Evolutionary conservation across 2,797 vertebrate genomes (phyloP).

Genomic region (Rhinophrynus dorsalis): DNA sequence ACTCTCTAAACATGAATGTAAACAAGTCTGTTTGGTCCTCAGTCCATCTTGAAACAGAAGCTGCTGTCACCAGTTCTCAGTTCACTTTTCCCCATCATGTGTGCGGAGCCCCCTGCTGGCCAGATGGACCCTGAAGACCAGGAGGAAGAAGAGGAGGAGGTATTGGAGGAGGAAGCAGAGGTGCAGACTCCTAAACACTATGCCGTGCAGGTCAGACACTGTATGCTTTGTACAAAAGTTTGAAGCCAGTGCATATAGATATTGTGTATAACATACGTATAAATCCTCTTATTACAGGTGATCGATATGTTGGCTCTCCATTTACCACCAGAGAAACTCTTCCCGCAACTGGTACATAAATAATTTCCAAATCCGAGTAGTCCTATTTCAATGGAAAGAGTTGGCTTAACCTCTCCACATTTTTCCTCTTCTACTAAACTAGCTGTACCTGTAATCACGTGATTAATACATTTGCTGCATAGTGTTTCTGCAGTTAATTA

Average conservation of each 20-base stretch:
- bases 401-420: too few species aligned
- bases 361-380: background rate
- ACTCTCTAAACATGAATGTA: too few species aligned
- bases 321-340: constrained; percentile 86
- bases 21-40: background rate
- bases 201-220: constrained; percentile 60
- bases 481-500: too few species aligned
- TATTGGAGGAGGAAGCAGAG: constrained; percentile 51
- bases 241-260: background rate
- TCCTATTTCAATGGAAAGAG: too few species aligned
- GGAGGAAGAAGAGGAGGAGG: constrained; percentile 69
- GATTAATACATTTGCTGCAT: too few species aligned
- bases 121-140: constrained; percentile 85
- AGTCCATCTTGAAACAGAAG: constrained; percentile 84
- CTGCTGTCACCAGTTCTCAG: constrained; percentile 78
- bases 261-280: background rate
- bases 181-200: constrained; percentile 66
- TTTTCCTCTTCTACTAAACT: too few species aligned
- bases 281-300: constrained; percentile 65
- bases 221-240: background rate
- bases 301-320: constrained; percentile 87
- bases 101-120: constrained; percentile 75
- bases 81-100: constrained; percentile 81
- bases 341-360: constrained; percentile 74
- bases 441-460: too few species aligned